Conservation (phyloP, 2,113 vertebrate species). For the Calidris pugnax region DNA sequence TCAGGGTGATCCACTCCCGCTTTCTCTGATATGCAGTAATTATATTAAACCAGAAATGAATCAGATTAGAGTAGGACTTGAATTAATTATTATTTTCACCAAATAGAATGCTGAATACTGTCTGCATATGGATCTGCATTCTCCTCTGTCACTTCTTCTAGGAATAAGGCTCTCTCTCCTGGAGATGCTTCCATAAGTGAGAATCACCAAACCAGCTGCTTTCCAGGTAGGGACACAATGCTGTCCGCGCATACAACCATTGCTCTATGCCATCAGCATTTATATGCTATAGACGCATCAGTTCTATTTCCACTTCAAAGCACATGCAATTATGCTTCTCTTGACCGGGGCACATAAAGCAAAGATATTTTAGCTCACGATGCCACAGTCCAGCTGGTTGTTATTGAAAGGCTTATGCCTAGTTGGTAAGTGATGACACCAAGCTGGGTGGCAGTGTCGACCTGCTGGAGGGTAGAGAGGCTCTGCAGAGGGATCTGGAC, state of each 20-base stretch:
- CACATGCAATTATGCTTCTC: background rate
- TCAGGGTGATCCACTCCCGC: background rate
- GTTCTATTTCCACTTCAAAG: background rate
- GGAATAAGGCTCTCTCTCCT: background rate
- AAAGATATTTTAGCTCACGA: background rate
- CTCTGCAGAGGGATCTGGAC: too few relatives aligned
- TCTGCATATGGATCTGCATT: rapidly evolving
- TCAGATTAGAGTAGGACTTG: background rate
- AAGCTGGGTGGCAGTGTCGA: too few relatives aligned
- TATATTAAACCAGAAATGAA: background rate
- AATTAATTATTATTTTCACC: background rate
- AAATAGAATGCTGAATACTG: background rate
- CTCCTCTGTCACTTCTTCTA: background rate
- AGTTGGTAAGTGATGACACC: background rate
- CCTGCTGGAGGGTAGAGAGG: too few relatives aligned
- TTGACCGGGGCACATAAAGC: background rate
- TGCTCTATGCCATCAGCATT: background rate
- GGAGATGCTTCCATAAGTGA: background rate
- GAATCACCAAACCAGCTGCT: background rate
- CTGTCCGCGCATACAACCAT: background rate
- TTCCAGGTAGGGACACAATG: background rate
- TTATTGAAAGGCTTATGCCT: background rate
- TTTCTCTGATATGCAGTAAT: background rate
- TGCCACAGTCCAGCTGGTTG: background rate
- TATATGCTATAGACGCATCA: background rate